These are phyloP conservation scores for Pseudois nayaur DNA, from an alignment of 2,113 vertebrate genomes.

Conservation along the genomic window DNA sequence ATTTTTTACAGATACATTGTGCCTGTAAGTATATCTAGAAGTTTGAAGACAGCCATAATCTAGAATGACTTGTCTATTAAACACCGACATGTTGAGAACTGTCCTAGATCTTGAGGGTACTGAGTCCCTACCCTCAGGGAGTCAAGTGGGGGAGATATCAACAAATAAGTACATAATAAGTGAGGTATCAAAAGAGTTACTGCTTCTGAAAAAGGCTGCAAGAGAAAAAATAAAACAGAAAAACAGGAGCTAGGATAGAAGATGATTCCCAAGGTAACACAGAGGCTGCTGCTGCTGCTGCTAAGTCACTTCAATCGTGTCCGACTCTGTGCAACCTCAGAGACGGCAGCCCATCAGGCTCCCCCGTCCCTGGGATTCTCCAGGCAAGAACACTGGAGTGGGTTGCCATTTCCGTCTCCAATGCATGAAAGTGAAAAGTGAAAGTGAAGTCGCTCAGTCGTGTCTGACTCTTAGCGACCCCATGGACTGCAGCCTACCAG, in stretches of 20 bases:
- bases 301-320: too few species aligned
- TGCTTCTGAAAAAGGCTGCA: not conserved
- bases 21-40: not conserved
- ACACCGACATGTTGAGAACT: not conserved
- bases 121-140: not conserved
- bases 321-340: too few species aligned
- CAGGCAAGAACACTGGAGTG: too few species aligned
- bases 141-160: not conserved
- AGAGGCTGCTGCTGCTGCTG: not conserved
- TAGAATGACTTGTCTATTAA: not conserved
- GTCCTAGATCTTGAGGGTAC: not conserved
- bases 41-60: not conserved
- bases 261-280: not conserved
- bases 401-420: too few species aligned
- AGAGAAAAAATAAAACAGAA: not conserved
- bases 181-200: not conserved
- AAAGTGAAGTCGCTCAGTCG: too few species aligned
- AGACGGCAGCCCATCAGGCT: too few species aligned
- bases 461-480: fast-evolving
- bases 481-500: too few species aligned
- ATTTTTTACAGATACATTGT: not conserved
- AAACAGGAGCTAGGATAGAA: not conserved
- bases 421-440: too few species aligned
- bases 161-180: not conserved
- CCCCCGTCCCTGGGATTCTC: too few species aligned